Evolutionary conservation across 2,888 invertebrate species (phyloP), one percentile per base, ranked within the genome.

Genomic region (Aelia acuminata): DNA sequence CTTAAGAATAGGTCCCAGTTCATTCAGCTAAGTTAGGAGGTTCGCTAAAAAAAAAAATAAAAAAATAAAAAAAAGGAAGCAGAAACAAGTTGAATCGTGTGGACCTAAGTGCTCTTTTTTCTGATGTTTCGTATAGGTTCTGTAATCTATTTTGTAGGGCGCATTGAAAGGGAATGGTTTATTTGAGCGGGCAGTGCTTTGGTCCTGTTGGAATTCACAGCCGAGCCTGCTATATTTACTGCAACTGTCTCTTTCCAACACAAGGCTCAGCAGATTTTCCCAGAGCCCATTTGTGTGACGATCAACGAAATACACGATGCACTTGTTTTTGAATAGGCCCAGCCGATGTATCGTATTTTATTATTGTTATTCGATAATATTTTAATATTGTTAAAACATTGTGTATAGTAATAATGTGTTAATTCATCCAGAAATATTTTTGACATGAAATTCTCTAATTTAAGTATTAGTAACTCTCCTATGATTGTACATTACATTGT

Each of bases 61-160:
- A 48, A 63, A 31, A 31, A 63, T 31, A 15, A 63, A 63, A 63
- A 63, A 63, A 39, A 57, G 26, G 13, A 1, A 57, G 20, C 39
- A 43, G 80, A 43, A 80, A 80, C 80, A 80, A 80, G 22, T 80
- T 80, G 39, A 80, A 80, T 43, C 80, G 80, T 39, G 43, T 43
- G 80, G 80, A 80, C 80, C 80, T 80, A 80, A 80, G 80, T 80
- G 80, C 80, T 80, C 80, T 80, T 80, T 80, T 80, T 80, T 80
- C 39, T 80, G 80, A 80, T 80, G 80, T 80, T 80, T 80, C 80
- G 80, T 43, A 80, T 80, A 80, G 80, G 80, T 80, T 63, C 80
- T 43, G 80, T 80, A 80, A 80, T 80, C 80, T 80, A 80, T 80
- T 80, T 80, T 80, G 80, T 80, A 80, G 39, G 43, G n/a, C 80